Conservation (phyloP, 1,140 invertebrate genomes). For the Reticulitermes speratus region DNA sequence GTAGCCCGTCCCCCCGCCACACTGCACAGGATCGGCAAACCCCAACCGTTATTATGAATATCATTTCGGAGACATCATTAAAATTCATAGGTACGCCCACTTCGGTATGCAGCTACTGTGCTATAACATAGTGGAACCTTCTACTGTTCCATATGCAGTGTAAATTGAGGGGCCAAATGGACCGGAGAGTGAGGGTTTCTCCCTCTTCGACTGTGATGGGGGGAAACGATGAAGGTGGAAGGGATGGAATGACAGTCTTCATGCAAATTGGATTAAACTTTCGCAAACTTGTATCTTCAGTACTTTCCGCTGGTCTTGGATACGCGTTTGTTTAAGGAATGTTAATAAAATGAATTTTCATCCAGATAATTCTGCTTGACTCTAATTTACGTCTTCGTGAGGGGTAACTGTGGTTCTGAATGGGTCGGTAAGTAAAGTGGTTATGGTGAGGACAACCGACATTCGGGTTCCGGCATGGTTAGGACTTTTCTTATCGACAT, state of each 20-base stretch:
- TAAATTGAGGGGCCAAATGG: slow-evolving; percentile 28
- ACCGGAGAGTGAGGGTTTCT: neutral
- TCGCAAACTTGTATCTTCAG: neutral
- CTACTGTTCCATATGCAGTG: slow-evolving; percentile 24
- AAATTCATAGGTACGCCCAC: slow-evolving; percentile 20
- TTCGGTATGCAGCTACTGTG: neutral
- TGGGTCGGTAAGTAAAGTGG: no score
- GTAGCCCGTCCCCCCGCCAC: neutral
- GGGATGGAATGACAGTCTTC: neutral
- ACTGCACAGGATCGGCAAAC: slow-evolving; percentile 1
- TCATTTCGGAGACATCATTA: slow-evolving; percentile 9
- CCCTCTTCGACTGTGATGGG: neutral
- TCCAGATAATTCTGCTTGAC: neutral
- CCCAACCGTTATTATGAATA: slow-evolving; percentile 18
- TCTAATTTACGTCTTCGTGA: neutral
- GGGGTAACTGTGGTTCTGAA: no score
- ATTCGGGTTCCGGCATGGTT: no score
- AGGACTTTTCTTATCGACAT: no score
- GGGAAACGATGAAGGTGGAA: neutral
- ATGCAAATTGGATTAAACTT: neutral
- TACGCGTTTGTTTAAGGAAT: neutral
- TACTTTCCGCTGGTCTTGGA: neutral
- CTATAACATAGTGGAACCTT: neutral
- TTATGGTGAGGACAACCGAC: no score
- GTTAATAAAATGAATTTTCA: neutral